Evolutionary conservation across 2,113 vertebrate genomes (phyloP).

Genomic region (Rafetus swinhoei): DNA sequence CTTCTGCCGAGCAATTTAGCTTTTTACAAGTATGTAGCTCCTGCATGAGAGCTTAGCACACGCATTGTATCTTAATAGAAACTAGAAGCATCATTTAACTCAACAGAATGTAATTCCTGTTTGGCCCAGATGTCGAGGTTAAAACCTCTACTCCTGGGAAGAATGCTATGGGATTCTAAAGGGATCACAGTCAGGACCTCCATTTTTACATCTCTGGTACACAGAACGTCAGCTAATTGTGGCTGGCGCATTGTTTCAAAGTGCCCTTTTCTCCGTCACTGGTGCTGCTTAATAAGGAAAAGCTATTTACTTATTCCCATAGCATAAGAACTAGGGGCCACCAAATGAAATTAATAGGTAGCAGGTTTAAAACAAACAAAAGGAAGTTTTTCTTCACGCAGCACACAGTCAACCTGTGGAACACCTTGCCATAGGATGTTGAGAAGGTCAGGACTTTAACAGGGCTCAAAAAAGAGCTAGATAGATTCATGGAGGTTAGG

Average conservation of each 20-base stretch:
- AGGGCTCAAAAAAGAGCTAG: too few relatives aligned
- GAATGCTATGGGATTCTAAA: not conserved
- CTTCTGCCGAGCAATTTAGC: not conserved
- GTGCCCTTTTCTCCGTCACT: not conserved
- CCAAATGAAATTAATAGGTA: too few relatives aligned
- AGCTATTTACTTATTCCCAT: too few relatives aligned
- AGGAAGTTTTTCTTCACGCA: too few relatives aligned
- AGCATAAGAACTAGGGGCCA: too few relatives aligned
- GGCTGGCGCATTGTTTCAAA: not conserved
- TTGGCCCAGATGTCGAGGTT: conserved; percentile 44
- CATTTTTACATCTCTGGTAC: not conserved
- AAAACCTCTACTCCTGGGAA: conserved; percentile 27
- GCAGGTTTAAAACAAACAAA: too few relatives aligned
- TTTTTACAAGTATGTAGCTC: not conserved
- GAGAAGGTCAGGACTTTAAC: too few relatives aligned
- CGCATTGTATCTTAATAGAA: not conserved
- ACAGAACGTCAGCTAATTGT: not conserved
- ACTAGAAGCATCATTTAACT: conserved; percentile 47
- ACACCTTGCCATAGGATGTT: too few relatives aligned
- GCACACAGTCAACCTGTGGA: too few relatives aligned
- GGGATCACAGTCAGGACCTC: not conserved
- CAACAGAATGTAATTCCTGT: conserved; percentile 39
- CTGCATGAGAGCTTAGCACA: not conserved
- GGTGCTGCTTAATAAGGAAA: not conserved
- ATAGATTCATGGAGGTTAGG: too few relatives aligned